Percentiles rank a stretch among this genome's conserved stretches.
These are phyloP conservation scores for Nibea coibor DNA, from an alignment of 2,113 vertebrate genomes.

Conservation along the genomic window DNA sequence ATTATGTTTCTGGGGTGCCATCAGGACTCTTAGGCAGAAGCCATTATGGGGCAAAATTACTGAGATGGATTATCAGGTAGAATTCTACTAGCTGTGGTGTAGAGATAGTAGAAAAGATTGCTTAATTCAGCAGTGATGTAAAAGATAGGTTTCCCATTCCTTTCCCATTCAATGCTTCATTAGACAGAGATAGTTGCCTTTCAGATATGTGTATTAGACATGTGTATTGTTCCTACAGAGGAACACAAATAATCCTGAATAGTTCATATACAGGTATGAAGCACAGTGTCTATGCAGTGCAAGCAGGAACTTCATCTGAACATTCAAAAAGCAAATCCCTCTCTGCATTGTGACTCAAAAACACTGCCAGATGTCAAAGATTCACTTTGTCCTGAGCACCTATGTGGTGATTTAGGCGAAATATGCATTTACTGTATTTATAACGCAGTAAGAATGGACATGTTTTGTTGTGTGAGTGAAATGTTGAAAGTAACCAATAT, in stretches of 20 bases:
- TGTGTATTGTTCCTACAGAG: background rate
- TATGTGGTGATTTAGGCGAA: too few species aligned
- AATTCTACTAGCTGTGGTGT: background rate
- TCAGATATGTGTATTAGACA: background rate
- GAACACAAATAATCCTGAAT: background rate
- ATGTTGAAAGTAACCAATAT: background rate
- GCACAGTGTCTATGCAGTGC: background rate
- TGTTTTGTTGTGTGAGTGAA: background rate
- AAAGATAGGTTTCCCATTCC: background rate
- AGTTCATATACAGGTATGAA: background rate
- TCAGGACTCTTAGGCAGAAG: background rate
- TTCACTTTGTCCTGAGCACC: background rate
- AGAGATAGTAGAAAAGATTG: constrained; percentile 1
- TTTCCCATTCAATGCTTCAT: background rate
- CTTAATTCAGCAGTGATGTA: background rate
- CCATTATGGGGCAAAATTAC: background rate
- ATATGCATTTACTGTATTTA: background rate
- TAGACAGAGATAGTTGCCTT: background rate
- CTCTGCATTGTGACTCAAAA: background rate
- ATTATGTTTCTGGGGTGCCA: constrained; percentile 22
- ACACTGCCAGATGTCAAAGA: background rate
- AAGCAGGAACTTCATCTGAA: background rate
- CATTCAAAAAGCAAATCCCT: background rate
- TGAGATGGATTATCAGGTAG: constrained; percentile 16
- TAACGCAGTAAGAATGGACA: too few species aligned